Base-by-base conservation (phyloP, 2,113 vertebrate genomes). In the Ammospiza nelsoni region DNA sequence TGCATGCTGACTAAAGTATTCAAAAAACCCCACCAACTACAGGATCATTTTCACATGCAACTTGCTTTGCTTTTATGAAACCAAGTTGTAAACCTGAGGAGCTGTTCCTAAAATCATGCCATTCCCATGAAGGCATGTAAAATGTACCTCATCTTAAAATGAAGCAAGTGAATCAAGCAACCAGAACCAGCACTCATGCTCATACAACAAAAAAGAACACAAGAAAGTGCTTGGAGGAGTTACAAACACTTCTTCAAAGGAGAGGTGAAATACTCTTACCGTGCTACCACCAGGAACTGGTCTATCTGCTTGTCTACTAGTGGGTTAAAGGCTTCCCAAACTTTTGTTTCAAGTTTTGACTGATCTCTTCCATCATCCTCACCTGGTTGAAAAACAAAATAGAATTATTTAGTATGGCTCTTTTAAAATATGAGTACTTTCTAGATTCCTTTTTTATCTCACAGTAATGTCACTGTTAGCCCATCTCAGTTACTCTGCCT, bases 201-300 rank as follows among this genome's bases (percentile, higher is more conserved):
- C 80, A 61, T 17, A 84, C 44, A 67, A 52, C 7, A 71, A 41
- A 87, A 67, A 63, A 57, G 13, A 86, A 61, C 9, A 23, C 6
- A 17, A 58, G 6, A 59, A 51, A 59, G 17, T 54, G n/a, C 35
- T 75, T 25, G 13, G 61, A 89, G 71, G 31, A 29, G 9, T 69
- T 73, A 80, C 17, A 27, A 37, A 9, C 5, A 61, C 13, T 57
- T 82, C 49, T 31, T 49, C 21, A n/a, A 74, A 74, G 11, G 8
- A 95, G 21, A 87, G 22, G 41, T n/a, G 44, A 87, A 82, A 73
- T 19, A 41, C 81, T 87, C 99, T 98, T 98, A 99, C 99, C 99
- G 98, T 97, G 99, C 99, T 54, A 99, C 99, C n/a, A 99, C 99
- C 71, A 99, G 98, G 95, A 99, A 99, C 97, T 99, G 99, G 97